Conservation (phyloP, 2,113 vertebrate genomes). For the Microcebus murinus region DNA sequence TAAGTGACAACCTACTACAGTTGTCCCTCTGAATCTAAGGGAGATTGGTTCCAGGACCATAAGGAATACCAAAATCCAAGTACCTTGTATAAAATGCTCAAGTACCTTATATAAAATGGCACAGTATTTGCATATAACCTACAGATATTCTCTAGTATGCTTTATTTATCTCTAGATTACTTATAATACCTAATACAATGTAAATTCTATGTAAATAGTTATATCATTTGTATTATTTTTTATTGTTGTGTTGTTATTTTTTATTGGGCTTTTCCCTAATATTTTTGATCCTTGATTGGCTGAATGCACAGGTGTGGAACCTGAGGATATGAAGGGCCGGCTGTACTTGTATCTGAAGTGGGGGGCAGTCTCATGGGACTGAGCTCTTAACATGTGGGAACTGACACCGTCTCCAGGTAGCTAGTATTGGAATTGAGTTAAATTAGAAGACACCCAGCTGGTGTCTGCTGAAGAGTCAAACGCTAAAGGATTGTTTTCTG, state of each 20-base stretch:
- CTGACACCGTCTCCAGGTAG: background rate
- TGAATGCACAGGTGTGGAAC: background rate
- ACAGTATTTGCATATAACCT: too few species aligned
- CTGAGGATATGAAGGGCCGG: background rate
- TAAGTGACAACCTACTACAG: background rate
- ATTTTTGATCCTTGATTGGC: background rate
- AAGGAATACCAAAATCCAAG: too few species aligned
- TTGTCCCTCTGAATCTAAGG: too few species aligned
- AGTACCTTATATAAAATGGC: too few species aligned
- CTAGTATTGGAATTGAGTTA: background rate
- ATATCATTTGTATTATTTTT: background rate
- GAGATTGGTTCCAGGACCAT: too few species aligned
- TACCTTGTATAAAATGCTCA: too few species aligned
- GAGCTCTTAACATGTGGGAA: background rate
- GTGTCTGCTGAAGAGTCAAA: background rate
- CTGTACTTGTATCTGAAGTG: background rate
- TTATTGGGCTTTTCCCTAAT: background rate
- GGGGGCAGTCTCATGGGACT: background rate
- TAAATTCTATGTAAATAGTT: too few species aligned
- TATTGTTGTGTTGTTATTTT: background rate
- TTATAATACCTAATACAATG: too few species aligned
- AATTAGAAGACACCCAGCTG: background rate
- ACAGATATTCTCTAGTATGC: too few species aligned
- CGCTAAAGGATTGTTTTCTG: background rate
- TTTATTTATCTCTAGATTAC: too few species aligned